Conservation (phyloP, 2,888 invertebrate genomes). For the Cheilosia vulpina region DNA sequence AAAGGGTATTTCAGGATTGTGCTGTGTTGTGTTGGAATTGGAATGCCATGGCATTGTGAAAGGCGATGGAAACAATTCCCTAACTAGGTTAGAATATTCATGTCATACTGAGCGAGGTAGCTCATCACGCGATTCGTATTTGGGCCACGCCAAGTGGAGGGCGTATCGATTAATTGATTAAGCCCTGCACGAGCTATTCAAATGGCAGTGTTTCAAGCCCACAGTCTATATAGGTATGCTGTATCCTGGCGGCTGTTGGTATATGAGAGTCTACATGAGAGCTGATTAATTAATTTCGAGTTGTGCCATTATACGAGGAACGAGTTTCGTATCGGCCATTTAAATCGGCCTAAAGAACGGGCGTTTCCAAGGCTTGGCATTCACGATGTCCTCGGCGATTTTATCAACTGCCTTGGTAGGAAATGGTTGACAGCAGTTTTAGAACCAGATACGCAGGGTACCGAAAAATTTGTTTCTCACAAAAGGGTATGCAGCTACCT, state of each 20-base stretch:
- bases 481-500: too few relatives aligned
- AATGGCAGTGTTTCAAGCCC: slow-evolving; percentile 10
- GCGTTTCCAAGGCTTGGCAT: too few relatives aligned
- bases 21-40: slow-evolving; percentile 20
- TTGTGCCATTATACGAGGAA: too few relatives aligned
- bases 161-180: slow-evolving; percentile 72
- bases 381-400: too few relatives aligned
- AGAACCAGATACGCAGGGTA: too few relatives aligned
- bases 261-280: not conserved
- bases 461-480: too few relatives aligned
- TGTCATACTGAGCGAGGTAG: slow-evolving; percentile 22
- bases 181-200: slow-evolving; percentile 37
- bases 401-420: too few relatives aligned
- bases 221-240: not conserved
- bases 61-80: slow-evolving; percentile 50
- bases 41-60: slow-evolving; percentile 37
- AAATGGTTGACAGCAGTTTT: too few relatives aligned
- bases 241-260: not conserved
- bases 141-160: slow-evolving; percentile 53
- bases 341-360: too few relatives aligned
- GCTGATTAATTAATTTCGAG: too few relatives aligned
- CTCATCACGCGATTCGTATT: slow-evolving; percentile 68
- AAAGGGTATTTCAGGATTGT: slow-evolving; percentile 28
- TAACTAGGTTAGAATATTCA: slow-evolving; percentile 59
- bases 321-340: too few relatives aligned